A percentile compares a stretch with the other conserved stretches of the same genome.
phyloP scores from a whole-genome alignment of 2,113 vertebrate genomes.

The Xyliphius kryptos region DNA sequence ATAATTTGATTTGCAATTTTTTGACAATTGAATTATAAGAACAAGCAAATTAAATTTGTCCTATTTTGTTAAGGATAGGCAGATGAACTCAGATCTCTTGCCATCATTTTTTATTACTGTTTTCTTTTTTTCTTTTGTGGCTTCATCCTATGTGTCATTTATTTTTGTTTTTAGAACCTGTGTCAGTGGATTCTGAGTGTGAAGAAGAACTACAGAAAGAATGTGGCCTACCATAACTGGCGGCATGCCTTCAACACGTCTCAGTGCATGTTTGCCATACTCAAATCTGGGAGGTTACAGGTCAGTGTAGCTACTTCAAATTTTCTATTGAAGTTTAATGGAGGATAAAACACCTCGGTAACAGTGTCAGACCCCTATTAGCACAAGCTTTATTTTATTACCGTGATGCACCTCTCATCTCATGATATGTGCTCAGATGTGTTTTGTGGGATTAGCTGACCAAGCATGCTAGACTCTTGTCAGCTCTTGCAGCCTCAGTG shows the following conservation, averaged over 20 bases:
- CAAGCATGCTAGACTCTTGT: too few relatives aligned
- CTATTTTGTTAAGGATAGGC: conserved; percentile 7
- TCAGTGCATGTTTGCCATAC: conserved; percentile 93
- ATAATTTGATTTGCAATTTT: conserved; percentile 23
- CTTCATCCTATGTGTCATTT: neutral
- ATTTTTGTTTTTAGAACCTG: conserved; percentile 66
- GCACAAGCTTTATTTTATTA: too few relatives aligned
- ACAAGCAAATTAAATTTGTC: conserved; percentile 14
- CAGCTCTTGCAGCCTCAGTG: too few relatives aligned
- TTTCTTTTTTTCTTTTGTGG: neutral
- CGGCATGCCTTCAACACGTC: conserved; percentile 95
- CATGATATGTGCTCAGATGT: too few relatives aligned
- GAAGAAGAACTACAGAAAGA: conserved; percentile 97
- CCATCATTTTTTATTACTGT: neutral
- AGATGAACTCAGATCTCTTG: conserved; percentile 27
- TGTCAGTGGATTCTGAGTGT: conserved; percentile 95
- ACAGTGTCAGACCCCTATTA: too few relatives aligned
- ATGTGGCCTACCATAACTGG: conserved; percentile 96
- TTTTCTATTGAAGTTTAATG: too few relatives aligned
- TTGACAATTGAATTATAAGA: conserved; percentile 19
- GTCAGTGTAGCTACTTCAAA: conserved; percentile 57
- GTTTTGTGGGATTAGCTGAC: too few relatives aligned
- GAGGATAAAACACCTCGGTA: too few relatives aligned
- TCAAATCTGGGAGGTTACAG: conserved; percentile 89
- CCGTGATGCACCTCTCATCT: too few relatives aligned